A percentile compares a stretch with the other conserved stretches of the same genome.
phyloP scores from a whole-genome alignment of 1,140 invertebrate species.

The Drosophila novamexicana region DNA sequence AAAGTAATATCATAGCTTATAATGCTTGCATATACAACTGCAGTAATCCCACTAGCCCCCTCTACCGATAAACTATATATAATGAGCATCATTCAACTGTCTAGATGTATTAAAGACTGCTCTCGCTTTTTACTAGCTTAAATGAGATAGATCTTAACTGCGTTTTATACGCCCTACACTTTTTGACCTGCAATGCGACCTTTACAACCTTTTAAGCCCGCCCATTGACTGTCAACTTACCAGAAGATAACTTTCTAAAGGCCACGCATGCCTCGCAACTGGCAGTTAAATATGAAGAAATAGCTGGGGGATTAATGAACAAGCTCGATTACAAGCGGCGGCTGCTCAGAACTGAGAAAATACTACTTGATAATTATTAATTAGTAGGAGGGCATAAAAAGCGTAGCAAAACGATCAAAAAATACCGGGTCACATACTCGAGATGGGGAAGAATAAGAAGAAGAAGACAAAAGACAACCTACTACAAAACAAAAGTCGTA shows the following conservation, averaged over 20 bases:
- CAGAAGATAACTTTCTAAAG: constrained; percentile 37
- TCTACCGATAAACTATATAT: background rate
- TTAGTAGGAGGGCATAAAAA: constrained; percentile 76
- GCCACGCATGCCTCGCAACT: constrained; percentile 16
- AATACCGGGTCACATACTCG: constrained; percentile 69
- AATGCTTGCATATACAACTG: background rate
- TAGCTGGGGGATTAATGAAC: constrained; percentile 48
- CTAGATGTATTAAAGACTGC: background rate
- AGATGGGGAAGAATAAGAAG: constrained; percentile 25
- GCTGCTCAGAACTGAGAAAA: constrained; percentile 32
- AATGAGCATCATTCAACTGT: background rate
- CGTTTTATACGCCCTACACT: background rate
- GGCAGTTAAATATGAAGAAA: background rate
- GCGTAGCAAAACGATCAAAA: constrained; percentile 73
- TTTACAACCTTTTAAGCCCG: constrained; percentile 50
- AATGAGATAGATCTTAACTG: constrained; percentile 49
- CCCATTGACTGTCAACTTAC: constrained; percentile 11
- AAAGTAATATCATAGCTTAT: constrained; percentile 5
- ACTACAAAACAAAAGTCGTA: constrained; percentile 51
- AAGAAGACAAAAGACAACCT: constrained; percentile 22
- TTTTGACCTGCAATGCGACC: constrained; percentile 11
- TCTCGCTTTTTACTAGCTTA: constrained; percentile 35
- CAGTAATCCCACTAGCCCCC: background rate
- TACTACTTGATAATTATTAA: constrained; percentile 74
- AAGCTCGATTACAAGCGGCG: constrained; percentile 66